Evolutionary conservation across 64 coral and sea anemone species (phyloP).

Genomic region (Dendronephthya gigantea): DNA sequence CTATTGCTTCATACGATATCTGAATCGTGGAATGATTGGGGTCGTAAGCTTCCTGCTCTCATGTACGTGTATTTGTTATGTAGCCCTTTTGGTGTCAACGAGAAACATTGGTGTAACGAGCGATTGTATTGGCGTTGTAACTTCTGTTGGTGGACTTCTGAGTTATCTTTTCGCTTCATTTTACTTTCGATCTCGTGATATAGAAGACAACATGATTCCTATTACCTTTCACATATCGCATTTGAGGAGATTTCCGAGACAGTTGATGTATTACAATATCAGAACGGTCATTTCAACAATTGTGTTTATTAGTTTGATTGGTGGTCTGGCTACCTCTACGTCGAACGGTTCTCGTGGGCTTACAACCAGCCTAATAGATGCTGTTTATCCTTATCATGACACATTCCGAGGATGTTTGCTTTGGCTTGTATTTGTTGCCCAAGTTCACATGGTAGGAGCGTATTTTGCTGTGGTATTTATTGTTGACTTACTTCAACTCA

Average conservation of each 20-base stretch:
- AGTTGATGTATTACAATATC: not conserved
- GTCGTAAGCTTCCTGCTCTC: not conserved
- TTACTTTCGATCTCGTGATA: not conserved
- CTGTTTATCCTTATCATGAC: not conserved
- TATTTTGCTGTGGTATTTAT: not conserved
- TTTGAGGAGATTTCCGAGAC: not conserved
- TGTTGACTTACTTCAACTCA: not conserved
- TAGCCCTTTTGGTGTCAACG: not conserved
- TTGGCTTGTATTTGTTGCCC: not conserved
- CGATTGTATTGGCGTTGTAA: not conserved
- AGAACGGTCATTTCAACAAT: not conserved
- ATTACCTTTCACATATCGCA: not conserved
- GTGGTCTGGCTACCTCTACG: not conserved
- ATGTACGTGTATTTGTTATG: not conserved
- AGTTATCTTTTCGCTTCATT: not conserved
- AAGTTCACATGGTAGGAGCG: not conserved
- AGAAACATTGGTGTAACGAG: not conserved
- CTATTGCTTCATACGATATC: not conserved
- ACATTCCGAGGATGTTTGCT: not conserved
- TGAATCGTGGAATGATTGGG: not conserved
- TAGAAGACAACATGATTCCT: not conserved
- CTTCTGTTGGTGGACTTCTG: not conserved
- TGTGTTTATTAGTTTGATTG: too few species aligned
- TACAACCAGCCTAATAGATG: not conserved
- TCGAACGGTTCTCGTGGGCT: not conserved